Evolutionary conservation across 2,113 vertebrate species (phyloP), one percentile per base, ranked within the genome.

Genomic region (Urocitellus parryii): DNA sequence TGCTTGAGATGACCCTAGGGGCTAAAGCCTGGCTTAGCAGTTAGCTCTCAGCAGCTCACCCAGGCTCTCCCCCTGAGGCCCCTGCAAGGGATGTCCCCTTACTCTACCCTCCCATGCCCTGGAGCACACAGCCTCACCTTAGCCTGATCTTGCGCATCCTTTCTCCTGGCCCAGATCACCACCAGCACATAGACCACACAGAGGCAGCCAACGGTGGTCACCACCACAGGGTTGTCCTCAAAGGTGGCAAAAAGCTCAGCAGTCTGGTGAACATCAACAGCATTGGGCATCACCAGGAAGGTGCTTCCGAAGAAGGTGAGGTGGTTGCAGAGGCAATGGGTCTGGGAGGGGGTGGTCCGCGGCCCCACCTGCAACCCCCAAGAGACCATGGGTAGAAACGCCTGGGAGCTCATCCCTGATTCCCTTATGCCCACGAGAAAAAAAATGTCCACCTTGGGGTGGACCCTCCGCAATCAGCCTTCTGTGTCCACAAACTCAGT

Each of bases 271-370:
- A 99, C 98, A 0, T 99, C 99, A 10, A 99, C 97, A 45, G 98
- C 92, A 67, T 99, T 99, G 45, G 99, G 99, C 98, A 99, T 98
- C 96, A 99, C 98, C 34, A 99, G 99, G 98, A 99, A 99, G 0
- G 99, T 99, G 98, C 99, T 99, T 89, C 99, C 99, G 27, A 99
- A 99, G 97, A 99, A 99, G 17, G 99, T 99, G 93, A 99, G 98
- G 95, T 99, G 99, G 97, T 99, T 99, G 97, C 99, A 99, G 79
- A 99, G 98, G 97, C 99, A 99, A 97, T 99, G 99, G 1, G 98
- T 99, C 74, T 98, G 98, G 86, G 95, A 96, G 87, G 94, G 96
- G 3, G 97, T 99, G 84, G 99, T 99, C 97, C 97, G 98, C 0
- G 99, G 99, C 45, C 99, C 99, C 20, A 99, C 99, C 99, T 99